Conservation (phyloP, 2,888 invertebrate species). For the Scaptomyza cyrtandrae region DNA sequence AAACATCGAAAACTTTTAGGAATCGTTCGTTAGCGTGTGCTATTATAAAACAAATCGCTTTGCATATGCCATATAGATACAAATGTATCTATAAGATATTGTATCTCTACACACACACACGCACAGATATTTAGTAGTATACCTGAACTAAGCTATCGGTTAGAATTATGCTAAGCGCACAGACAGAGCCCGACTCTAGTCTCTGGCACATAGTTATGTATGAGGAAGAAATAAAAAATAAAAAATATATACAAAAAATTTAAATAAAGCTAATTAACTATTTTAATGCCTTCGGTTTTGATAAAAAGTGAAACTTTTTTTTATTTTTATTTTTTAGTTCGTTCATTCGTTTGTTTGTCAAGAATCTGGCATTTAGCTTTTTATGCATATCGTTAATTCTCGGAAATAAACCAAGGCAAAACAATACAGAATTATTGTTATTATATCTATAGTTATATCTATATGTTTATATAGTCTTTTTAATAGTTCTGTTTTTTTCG, state of each 20-base stretch:
- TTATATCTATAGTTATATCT: neutral
- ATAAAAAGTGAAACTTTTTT: slow-evolving; percentile 82
- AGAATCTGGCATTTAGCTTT: slow-evolving; percentile 59
- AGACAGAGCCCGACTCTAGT: neutral
- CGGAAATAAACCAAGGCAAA: slow-evolving; percentile 77
- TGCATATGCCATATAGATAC: slow-evolving; percentile 44
- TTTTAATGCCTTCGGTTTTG: slow-evolving; percentile 77
- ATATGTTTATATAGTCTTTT: slow-evolving; percentile 23
- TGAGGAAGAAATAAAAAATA: slow-evolving; percentile 76
- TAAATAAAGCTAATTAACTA: slow-evolving; percentile 81
- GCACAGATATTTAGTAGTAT: neutral
- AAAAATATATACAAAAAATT: slow-evolving; percentile 32
- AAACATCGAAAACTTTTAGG: slow-evolving; percentile 39
- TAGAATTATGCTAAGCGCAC: slow-evolving; percentile 74
- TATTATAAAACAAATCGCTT: slow-evolving; percentile 45
- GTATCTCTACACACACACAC: slow-evolving; percentile 1
- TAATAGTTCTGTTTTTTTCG: slow-evolving; percentile 48
- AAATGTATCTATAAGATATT: slow-evolving; percentile 12
- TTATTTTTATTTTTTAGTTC: slow-evolving; percentile 29
- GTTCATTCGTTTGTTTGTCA: slow-evolving; percentile 41
- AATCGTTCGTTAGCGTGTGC: slow-evolving; percentile 51
- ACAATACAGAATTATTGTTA: slow-evolving; percentile 41
- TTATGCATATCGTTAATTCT: slow-evolving; percentile 77
- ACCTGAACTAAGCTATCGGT: slow-evolving; percentile 56
- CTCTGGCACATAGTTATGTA: slow-evolving; percentile 77